Evolutionary conservation across 2,113 vertebrate genomes (phyloP).

Genomic region (Tupaia chinensis): DNA sequence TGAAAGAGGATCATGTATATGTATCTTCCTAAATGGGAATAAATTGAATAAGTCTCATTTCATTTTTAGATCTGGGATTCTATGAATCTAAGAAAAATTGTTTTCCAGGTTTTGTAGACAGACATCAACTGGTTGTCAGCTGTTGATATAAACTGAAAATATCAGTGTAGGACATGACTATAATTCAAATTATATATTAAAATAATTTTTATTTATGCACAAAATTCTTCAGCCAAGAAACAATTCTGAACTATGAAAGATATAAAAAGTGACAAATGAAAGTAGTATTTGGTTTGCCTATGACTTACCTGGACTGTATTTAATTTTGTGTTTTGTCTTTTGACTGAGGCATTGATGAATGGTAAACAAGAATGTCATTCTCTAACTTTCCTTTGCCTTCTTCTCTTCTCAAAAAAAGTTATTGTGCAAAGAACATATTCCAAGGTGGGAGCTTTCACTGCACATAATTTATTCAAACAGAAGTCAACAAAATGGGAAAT

Average conservation of each 20-base stretch:
- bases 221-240: not conserved
- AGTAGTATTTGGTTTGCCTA: not conserved
- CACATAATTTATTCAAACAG: conserved; percentile 23
- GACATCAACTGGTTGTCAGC: not conserved
- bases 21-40: not conserved
- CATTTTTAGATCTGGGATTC: not conserved
- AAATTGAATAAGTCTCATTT: not conserved
- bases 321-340: not conserved
- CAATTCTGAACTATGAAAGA: not conserved
- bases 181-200: conserved; percentile 11
- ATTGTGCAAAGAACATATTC: not conserved
- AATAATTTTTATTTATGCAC: not conserved
- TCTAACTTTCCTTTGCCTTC: not conserved
- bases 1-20: not conserved
- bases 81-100: not conserved
- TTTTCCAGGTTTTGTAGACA: not conserved
- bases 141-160: conserved; percentile 32
- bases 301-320: not conserved
- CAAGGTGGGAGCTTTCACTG: not conserved
- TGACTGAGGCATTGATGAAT: not conserved
- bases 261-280: not conserved
- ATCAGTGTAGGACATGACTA: not conserved
- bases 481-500: not conserved
- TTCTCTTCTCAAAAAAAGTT: not conserved
- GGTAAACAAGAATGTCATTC: not conserved